A percentile compares a stretch with the other conserved stretches of the same genome.
Evolutionary conservation across 2,888 invertebrate species (phyloP).

Genomic region (Anarsia innoxiella): DNA sequence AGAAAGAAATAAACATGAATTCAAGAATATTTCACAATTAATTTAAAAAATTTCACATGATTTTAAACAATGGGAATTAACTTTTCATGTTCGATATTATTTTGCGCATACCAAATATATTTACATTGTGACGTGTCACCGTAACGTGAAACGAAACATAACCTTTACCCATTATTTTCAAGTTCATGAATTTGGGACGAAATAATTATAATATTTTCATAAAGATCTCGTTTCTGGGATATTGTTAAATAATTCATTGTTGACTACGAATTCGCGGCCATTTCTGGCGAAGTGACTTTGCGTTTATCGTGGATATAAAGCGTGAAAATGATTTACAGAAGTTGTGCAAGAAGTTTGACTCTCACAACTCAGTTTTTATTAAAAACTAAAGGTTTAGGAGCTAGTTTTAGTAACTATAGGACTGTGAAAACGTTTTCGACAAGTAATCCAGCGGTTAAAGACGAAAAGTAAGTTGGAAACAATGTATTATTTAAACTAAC

Average conservation of each 20-base stretch:
- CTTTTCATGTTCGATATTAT: too few relatives aligned
- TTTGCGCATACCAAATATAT: too few relatives aligned
- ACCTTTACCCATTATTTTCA: not conserved
- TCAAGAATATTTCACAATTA: too few relatives aligned
- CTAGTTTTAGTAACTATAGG: constrained; percentile 45
- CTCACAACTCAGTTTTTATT: constrained; percentile 34
- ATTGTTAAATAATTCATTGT: constrained; percentile 3
- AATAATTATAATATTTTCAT: constrained; percentile 2
- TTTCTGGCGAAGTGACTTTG: constrained; percentile 27
- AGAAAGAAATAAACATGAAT: too few relatives aligned
- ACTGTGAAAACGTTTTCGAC: constrained; percentile 51
- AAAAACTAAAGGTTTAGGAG: constrained; percentile 35
- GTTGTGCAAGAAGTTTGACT: constrained; percentile 47
- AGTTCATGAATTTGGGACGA: not conserved
- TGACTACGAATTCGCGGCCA: too few relatives aligned
- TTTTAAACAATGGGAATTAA: too few relatives aligned
- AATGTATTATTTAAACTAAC: too few relatives aligned
- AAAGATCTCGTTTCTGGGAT: not conserved
- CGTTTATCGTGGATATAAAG: constrained; percentile 13
- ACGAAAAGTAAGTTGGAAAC: constrained; percentile 53
- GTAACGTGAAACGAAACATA: not conserved
- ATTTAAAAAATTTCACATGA: too few relatives aligned
- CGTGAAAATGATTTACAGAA: constrained; percentile 45
- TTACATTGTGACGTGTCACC: constrained; percentile 1
- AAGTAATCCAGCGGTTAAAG: constrained; percentile 43